These are phyloP conservation scores for Leucozona laternaria DNA, from an alignment of 2,888 invertebrate genomes.

Conservation along the genomic window DNA sequence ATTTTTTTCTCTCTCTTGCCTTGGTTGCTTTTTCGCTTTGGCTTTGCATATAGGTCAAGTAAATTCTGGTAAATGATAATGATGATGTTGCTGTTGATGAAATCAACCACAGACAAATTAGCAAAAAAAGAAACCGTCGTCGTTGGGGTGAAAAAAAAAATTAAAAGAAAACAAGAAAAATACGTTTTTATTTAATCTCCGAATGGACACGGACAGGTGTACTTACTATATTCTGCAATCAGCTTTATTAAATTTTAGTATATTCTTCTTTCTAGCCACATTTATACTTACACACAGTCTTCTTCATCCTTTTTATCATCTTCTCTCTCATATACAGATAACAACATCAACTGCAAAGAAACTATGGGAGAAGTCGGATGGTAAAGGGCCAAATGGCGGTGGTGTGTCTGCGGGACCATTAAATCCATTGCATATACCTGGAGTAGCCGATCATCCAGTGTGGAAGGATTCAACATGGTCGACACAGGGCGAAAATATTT, in stretches of 20 bases:
- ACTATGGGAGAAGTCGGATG: conserved; percentile 93
- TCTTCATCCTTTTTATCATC: conserved; percentile 1
- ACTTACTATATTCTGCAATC: conserved; percentile 18
- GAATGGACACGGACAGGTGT: conserved; percentile 68
- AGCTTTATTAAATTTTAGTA: conserved; percentile 39
- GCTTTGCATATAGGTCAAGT: conserved; percentile 69
- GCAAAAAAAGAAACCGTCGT: conserved; percentile 28
- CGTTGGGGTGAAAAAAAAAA: conserved; percentile 7
- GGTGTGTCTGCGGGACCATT: conserved; percentile 87
- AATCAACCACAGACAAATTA: conserved; percentile 36
- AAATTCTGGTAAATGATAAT: conserved; percentile 57
- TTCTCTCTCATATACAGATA: conserved; percentile 88
- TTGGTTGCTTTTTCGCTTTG: conserved; percentile 3
- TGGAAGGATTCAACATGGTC: conserved; percentile 98
- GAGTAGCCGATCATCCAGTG: conserved; percentile 88
- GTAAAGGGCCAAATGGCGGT: conserved; percentile 87
- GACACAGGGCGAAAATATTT: conserved; percentile 92
- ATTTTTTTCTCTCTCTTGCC: not conserved
- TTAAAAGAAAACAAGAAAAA: conserved; percentile 4
- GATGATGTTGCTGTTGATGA: conserved; percentile 42
- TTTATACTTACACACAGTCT: conserved; percentile 78
- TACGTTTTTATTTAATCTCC: conserved; percentile 48
- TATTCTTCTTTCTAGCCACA: conserved; percentile 26
- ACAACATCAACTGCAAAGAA: conserved; percentile 97
- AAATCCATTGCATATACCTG: conserved; percentile 89